Evolutionary conservation across 2,113 vertebrate genomes (phyloP).

Genomic region (Dicrurus megarhynchus): DNA sequence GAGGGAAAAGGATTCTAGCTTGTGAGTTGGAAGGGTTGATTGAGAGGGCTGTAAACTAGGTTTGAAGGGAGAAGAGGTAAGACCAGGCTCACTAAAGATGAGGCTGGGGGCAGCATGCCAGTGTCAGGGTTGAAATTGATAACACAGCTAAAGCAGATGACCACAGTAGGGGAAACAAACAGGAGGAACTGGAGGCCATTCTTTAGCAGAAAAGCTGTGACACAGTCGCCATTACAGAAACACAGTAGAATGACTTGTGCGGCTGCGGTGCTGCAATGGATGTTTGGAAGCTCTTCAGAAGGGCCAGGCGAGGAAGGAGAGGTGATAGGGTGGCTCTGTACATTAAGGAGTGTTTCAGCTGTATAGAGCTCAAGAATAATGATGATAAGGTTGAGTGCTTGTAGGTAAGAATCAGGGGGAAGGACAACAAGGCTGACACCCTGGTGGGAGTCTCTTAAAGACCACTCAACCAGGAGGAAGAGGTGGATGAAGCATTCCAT

Average conservation of each 20-base stretch:
- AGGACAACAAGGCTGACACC: not conserved
- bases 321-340: not conserved
- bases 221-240: not conserved
- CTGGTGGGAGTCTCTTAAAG: not conserved
- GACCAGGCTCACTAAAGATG: no score
- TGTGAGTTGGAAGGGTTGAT: not conserved
- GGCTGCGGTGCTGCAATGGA: not conserved
- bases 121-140: accelerated
- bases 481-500: no score
- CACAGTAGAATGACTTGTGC: not conserved
- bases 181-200: not conserved
- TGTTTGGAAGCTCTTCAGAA: not conserved
- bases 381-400: not conserved
- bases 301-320: not conserved
- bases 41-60: not conserved
- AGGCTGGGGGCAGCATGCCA: accelerated
- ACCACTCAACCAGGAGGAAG: not conserved
- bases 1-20: not conserved
- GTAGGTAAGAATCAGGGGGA: not conserved
- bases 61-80: not conserved
- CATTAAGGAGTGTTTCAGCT: not conserved
- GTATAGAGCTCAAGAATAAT: not conserved
- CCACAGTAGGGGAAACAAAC: not conserved
- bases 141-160: not conserved
- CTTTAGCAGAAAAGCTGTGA: not conserved